Conservation (phyloP, 2,113 vertebrate genomes). For the Saccopteryx bilineata region DNA sequence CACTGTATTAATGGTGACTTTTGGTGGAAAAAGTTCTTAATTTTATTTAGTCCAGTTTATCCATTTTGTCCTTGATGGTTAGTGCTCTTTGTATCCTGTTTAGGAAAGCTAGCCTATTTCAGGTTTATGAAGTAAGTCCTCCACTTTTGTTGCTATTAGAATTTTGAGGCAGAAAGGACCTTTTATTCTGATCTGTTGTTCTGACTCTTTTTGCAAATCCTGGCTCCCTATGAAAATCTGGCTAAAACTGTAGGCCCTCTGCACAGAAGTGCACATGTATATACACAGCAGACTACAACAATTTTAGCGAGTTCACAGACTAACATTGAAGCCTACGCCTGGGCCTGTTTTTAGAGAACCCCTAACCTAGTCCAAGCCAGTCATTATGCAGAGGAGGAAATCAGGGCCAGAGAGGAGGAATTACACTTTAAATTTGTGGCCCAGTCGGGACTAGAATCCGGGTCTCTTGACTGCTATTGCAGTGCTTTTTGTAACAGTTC, state of each 20-base stretch:
- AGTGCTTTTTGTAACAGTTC: neutral
- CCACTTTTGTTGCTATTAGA: neutral
- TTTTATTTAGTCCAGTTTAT: neutral
- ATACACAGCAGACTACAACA: neutral
- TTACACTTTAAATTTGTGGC: neutral
- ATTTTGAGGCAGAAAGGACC: neutral
- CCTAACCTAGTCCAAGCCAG: neutral
- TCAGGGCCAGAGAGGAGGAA: neutral
- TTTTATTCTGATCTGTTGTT: neutral
- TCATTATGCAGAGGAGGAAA: neutral
- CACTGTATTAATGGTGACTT: neutral
- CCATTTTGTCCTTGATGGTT: neutral
- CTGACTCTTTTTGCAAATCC: neutral
- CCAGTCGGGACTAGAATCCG: too few relatives aligned
- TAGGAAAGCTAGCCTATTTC: neutral
- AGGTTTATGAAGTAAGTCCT: neutral
- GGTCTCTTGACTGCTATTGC: neutral
- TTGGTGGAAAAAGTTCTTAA: neutral
- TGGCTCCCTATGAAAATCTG: neutral
- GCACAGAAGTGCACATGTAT: neutral
- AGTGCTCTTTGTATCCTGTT: neutral
- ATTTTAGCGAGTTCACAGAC: neutral
- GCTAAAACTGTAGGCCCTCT: neutral
- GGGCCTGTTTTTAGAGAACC: neutral
- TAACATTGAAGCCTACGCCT: accelerated